These are phyloP conservation scores for Rhinella marina DNA, from an alignment of 2,797 vertebrate species.

Conservation along the genomic window DNA sequence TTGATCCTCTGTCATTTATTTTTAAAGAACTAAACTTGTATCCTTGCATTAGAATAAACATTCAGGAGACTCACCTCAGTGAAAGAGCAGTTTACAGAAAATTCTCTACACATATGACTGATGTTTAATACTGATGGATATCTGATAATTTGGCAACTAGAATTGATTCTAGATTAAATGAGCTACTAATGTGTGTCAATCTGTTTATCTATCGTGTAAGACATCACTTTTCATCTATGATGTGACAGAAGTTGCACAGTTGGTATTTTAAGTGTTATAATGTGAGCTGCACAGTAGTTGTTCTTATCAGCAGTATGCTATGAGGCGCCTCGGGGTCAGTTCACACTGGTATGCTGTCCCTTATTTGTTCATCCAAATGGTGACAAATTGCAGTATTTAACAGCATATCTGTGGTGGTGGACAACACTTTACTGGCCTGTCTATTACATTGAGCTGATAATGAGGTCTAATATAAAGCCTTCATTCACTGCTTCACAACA, in stretches of 20 bases:
- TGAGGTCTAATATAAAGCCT: slow-evolving; percentile 78
- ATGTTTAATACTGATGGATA: too few relatives aligned
- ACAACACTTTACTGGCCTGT: slow-evolving; percentile 75
- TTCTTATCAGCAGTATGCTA: slow-evolving; percentile 68
- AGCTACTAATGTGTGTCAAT: background rate
- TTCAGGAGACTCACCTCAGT: too few relatives aligned
- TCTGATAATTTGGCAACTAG: too few relatives aligned
- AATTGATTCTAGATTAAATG: too few relatives aligned
- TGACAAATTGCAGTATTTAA: slow-evolving; percentile 85
- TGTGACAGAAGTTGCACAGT: background rate
- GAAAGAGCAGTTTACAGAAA: too few relatives aligned
- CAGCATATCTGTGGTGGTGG: slow-evolving; percentile 74
- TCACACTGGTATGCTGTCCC: slow-evolving; percentile 73
- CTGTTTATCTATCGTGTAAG: background rate
- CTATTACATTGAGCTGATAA: slow-evolving; percentile 79
- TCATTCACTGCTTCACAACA: slow-evolving; percentile 74
- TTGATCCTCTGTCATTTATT: too few relatives aligned
- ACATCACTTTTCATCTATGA: background rate
- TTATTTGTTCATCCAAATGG: slow-evolving; percentile 84
- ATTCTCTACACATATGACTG: too few relatives aligned
- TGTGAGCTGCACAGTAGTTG: slow-evolving; percentile 61
- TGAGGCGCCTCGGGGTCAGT: slow-evolving; percentile 67
- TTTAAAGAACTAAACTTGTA: too few relatives aligned
- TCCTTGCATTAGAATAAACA: too few relatives aligned
- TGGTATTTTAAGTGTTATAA: background rate